Evolutionary conservation across 1,140 invertebrate species (phyloP).

Genomic region (Hyles vespertilio): DNA sequence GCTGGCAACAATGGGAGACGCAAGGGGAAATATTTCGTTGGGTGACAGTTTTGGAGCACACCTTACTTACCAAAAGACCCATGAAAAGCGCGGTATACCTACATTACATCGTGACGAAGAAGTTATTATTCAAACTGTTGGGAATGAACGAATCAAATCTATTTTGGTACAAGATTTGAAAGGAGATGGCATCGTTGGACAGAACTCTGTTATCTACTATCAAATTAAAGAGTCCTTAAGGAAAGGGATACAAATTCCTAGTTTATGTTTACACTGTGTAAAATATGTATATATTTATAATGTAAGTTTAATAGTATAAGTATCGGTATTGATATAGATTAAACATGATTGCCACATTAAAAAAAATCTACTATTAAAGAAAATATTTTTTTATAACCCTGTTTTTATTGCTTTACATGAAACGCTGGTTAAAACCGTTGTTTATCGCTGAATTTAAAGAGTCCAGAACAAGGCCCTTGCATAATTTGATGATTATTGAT

Average conservation of each 20-base stretch:
- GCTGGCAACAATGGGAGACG: constrained; percentile 3
- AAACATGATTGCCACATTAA: too few species aligned
- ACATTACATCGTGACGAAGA: constrained; percentile 13
- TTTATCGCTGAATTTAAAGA: too few species aligned
- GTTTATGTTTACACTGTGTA: constrained; percentile 42
- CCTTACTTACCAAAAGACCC: constrained; percentile 19
- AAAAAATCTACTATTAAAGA: too few species aligned
- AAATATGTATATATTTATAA: too few species aligned
- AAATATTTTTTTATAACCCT: too few species aligned
- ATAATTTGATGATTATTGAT: too few species aligned
- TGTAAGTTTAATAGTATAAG: too few species aligned
- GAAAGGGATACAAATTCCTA: constrained; percentile 47
- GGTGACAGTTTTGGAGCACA: constrained; percentile 8
- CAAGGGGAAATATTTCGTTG: constrained; percentile 12
- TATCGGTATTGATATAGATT: too few species aligned
- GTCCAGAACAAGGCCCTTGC: too few species aligned
- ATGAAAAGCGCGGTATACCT: constrained; percentile 18
- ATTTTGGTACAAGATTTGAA: constrained; percentile 25
- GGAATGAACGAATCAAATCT: constrained; percentile 15
- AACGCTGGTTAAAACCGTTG: too few species aligned
- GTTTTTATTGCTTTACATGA: too few species aligned
- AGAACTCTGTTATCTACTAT: constrained; percentile 40
- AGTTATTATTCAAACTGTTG: constrained; percentile 9
- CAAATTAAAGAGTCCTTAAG: constrained; percentile 43
- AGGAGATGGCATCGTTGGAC: constrained; percentile 29